Evolutionary conservation across 1,140 invertebrate species (phyloP), one percentile per base, ranked within the genome.

Genomic region (Zaprionus gabonicus): DNA sequence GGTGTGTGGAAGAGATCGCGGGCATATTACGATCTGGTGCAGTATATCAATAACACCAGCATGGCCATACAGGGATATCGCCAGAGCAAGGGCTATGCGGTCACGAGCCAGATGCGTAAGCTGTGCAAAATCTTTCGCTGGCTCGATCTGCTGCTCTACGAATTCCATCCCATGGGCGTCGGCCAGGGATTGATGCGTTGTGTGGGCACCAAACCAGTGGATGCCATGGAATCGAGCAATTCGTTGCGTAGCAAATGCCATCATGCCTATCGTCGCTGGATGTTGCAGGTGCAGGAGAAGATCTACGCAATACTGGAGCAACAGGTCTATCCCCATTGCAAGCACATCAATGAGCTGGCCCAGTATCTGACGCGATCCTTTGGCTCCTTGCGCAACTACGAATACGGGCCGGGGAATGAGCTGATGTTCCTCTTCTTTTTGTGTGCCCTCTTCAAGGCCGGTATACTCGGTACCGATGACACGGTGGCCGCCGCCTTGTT

Each of bases 391-490:
- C 65, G 31, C 0, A 67, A 34, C 6, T 36, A 34, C 3, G 71
- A 74, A 0, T 87, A 75, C 7, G 80, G 80, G 0, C 66, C 71
- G 0, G 65, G 57, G 0, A 75, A 88, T 31, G 84, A 87, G 65
- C 46, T 83, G 1, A 88, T 88, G 84, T 87, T 87, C 9, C 3
- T 87, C 0, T 88, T 88, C 51, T 88, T 53, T 9, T 25, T 88
- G 9, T 88, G 83, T 38, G 57, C 59, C 4, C 53, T 87, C 2
- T 87, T 88, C 49, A 71, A 73, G 46, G n/a, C 62, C 0, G 63
- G 56, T 4, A 73, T 87, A 0, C 53, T 88, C 4, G 1, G 17
- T 1, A 46, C 31, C 10, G 34, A 62, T 23, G 84, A 87, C 12
- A 88, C 84, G 0, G 46, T 81, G 0, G 71, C 84, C 3, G 80